Evolutionary conservation across 2,888 invertebrate genomes (phyloP).

Genomic region (Apantesis nais): DNA sequence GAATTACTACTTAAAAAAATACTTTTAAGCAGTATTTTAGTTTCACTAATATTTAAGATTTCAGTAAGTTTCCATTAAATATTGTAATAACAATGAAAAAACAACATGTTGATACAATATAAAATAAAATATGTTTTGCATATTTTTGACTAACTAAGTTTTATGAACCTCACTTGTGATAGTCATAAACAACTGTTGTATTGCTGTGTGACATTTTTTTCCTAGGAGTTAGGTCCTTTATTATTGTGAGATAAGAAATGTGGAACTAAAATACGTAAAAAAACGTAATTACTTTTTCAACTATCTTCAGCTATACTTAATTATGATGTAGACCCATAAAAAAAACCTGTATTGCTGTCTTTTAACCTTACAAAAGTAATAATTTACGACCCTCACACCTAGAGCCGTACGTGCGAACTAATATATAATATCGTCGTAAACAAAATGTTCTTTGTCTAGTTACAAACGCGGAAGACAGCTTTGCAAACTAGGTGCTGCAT

Average conservation of each 20-base stretch:
- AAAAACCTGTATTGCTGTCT: neutral
- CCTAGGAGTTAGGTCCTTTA: neutral
- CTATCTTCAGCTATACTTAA: neutral
- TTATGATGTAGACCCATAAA: neutral
- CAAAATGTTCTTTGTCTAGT: constrained; percentile 2
- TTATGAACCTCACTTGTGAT: neutral
- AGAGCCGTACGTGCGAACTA: too few relatives aligned
- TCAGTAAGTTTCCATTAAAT: neutral
- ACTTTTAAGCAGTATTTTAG: neutral
- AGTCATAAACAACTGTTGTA: neutral
- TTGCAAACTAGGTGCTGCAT: constrained; percentile 9
- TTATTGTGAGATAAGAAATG: neutral
- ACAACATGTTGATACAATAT: neutral
- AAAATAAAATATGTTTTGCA: neutral
- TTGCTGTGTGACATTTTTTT: too few relatives aligned
- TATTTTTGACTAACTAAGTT: neutral
- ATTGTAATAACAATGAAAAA: neutral
- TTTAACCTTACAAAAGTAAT: neutral
- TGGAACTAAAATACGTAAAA: neutral
- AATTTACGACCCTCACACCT: neutral
- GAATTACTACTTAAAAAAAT: neutral
- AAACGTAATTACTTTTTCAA: neutral
- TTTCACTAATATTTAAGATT: neutral
- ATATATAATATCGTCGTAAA: neutral
- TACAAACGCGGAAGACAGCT: constrained; percentile 12